Evolutionary conservation across 2,113 vertebrate species (phyloP), one percentile per base, ranked within the genome.

Genomic region (Eurypyga helias): DNA sequence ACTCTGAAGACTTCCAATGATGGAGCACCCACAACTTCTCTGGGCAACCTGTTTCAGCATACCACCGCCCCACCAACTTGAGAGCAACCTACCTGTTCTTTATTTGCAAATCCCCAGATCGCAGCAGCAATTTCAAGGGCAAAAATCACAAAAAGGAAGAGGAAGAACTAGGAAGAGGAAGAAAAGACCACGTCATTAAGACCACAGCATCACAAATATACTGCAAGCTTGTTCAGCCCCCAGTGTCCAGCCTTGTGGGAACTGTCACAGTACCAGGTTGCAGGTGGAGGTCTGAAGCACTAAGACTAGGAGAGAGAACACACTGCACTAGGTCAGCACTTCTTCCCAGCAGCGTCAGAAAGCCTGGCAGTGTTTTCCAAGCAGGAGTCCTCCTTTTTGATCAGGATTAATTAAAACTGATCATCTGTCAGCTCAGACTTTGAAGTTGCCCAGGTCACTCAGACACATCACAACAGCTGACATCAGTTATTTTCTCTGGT

Each of bases 41-140:
- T 33, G 4, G 8, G 25, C 2, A 93, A 45, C 13, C 31, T 58
- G 6, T 12, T 4, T 23, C 75, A 93, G 38, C 29, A 52, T 10
- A 52, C 18, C 51, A 83, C 41, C 36, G 62, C 14, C n/a, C 26
- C 29, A 14, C 15, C 28, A 70, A 6, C 34, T 64, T 20, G 81
- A 60, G 2, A 85, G 41, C 41, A 76, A 77, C 97, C 10, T 97
- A 99, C 99, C 99, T 99, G 98, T 34, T 98, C 98, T 97, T 99
- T 99, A 97, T 99, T 99, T 71, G 98, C 98, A 97, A 99, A 99
- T 76, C 99, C 99, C 99, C 99, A 99, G 97, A 99, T 98, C 13
- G 99, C 99, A 49, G 99, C 99, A 25, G 99, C 99, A n/a, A 99
- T 98, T 97, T 99, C 99, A 61, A 99, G 97, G 77, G 98, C 99